Conservation (phyloP, 2,797 vertebrate genomes). For the Pangasius larnaudii region DNA sequence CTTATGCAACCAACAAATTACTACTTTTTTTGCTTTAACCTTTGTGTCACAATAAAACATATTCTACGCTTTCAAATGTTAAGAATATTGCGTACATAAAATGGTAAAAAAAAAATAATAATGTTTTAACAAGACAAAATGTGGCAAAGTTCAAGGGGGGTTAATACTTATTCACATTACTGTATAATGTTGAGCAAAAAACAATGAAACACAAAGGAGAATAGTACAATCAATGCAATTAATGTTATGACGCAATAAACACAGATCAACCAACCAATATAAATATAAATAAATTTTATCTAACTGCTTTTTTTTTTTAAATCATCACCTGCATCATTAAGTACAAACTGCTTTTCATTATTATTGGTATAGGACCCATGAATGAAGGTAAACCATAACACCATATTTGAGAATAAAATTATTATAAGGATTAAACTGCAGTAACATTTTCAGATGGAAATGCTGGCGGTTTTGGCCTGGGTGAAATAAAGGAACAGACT, state of each 20-base stretch:
- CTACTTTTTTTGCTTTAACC: too few relatives aligned
- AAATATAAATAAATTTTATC: not conserved
- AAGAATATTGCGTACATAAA: too few relatives aligned
- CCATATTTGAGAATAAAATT: not conserved
- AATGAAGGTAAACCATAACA: not conserved
- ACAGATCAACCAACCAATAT: not conserved
- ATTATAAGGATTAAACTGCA: not conserved
- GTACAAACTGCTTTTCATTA: not conserved
- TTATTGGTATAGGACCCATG: not conserved
- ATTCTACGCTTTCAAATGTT: too few relatives aligned
- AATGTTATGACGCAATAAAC: not conserved
- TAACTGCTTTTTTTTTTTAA: not conserved
- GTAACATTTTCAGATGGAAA: not conserved
- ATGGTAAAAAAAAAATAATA: too few relatives aligned
- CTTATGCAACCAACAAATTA: too few relatives aligned
- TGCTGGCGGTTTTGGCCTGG: not conserved
- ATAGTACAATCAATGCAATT: not conserved
- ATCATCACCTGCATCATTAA: not conserved
- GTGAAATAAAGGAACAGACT: not conserved
- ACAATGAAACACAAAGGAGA: not conserved
- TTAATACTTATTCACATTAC: not conserved
- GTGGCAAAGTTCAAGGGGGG: too few relatives aligned
- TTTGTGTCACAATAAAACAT: too few relatives aligned
- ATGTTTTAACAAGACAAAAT: too few relatives aligned
- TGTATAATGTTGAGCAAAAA: not conserved